A percentile compares a stretch with the other conserved stretches of the same genome.
Conservation (phyloP, 2,113 vertebrate genomes). For the Polypterus senegalus region DNA sequence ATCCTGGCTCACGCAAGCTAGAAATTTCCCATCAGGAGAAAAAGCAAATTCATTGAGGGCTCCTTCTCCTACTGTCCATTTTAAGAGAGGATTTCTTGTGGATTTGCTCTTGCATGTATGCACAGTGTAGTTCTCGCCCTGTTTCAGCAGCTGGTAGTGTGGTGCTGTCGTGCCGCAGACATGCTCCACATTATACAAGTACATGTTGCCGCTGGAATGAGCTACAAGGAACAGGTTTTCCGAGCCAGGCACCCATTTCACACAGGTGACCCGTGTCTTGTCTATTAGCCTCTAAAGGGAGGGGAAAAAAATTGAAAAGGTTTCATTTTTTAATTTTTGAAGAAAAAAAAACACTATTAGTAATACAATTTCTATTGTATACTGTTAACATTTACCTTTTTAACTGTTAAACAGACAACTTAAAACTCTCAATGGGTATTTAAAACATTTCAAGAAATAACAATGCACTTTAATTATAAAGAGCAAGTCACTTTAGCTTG, state of each 20-base stretch:
- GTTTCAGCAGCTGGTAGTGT: conserved; percentile 95
- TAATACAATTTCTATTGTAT: too few relatives aligned
- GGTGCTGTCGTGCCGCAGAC: conserved; percentile 87
- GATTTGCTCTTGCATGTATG: conserved; percentile 98
- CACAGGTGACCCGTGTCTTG: conserved; percentile 95
- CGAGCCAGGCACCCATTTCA: conserved; percentile 95
- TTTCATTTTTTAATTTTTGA: too few relatives aligned
- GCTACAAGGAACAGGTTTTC: conserved; percentile 96
- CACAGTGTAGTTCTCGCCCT: conserved; percentile 90
- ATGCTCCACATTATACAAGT: conserved; percentile 96
- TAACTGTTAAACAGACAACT: too few relatives aligned
- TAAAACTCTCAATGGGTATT: too few relatives aligned
- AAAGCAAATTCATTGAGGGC: conserved; percentile 95
- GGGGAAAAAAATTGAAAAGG: conserved; percentile 39
- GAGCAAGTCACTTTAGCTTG: too few relatives aligned
- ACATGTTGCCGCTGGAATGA: conserved; percentile 93
- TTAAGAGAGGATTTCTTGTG: conserved; percentile 86
- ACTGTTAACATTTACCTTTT: too few relatives aligned
- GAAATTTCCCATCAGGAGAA: conserved; percentile 92
- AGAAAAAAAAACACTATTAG: too few relatives aligned
- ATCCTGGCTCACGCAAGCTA: conserved; percentile 91
- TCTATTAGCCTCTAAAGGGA: conserved; percentile 91
- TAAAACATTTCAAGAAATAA: too few relatives aligned
- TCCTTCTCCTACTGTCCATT: conserved; percentile 95
- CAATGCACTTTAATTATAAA: too few relatives aligned